A percentile compares a stretch with the other conserved stretches of the same genome.
phyloP scores from a whole-genome alignment of 2,113 vertebrate genomes.

The Paraplagusia blochii region DNA sequence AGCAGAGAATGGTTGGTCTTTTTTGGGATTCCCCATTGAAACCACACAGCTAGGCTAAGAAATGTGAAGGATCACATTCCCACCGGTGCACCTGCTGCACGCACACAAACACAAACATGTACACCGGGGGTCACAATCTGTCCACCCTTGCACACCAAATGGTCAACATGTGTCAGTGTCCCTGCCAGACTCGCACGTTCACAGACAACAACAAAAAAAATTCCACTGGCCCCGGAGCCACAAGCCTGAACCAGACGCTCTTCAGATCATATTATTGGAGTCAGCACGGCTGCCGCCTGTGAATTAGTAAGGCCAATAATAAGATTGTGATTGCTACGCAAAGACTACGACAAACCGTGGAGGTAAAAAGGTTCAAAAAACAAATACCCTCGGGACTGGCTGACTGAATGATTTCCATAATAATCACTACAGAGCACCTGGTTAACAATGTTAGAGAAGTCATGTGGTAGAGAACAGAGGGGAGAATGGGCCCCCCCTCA shows the following conservation, averaged over 20 bases:
- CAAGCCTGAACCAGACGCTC: constrained; percentile 23
- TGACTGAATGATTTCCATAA: constrained; percentile 25
- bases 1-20: too few relatives aligned
- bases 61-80: constrained; percentile 64
- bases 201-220: neutral
- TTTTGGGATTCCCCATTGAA: too few relatives aligned
- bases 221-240: neutral
- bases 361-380: constrained; percentile 10
- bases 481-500: constrained; percentile 30
- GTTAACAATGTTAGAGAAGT: constrained; percentile 37
- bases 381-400: constrained; percentile 22
- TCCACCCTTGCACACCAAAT: constrained; percentile 53
- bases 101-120: constrained; percentile 6
- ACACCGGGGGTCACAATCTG: constrained; percentile 28
- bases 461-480: constrained; percentile 50
- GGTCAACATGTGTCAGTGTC: constrained; percentile 54
- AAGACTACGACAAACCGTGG: constrained; percentile 6
- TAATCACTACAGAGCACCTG: constrained; percentile 37
- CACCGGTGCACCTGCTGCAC: constrained; percentile 69
- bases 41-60: constrained; percentile 17
- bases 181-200: neutral
- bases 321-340: constrained; percentile 16
- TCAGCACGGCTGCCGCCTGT: constrained; percentile 41
- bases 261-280: constrained; percentile 30
- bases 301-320: constrained; percentile 28